phyloP scores from a whole-genome alignment of 1,140 invertebrate genomes.

The Scylla paramamosain region DNA sequence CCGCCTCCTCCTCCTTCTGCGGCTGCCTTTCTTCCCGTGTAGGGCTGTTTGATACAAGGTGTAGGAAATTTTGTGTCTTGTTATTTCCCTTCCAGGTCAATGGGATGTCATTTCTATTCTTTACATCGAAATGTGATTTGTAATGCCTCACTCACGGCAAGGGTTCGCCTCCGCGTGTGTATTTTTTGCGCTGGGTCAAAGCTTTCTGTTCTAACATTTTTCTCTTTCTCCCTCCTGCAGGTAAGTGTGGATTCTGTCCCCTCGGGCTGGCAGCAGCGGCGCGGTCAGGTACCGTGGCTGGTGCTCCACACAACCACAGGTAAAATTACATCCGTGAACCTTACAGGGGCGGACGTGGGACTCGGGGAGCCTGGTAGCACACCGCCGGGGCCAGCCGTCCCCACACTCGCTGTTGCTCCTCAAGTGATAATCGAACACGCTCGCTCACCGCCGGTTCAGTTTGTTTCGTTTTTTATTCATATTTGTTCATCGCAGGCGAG shows the following conservation, averaged over 20 bases:
- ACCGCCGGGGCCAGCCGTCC: neutral
- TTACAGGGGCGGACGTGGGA: neutral
- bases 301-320: neutral
- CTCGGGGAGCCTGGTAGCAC: neutral
- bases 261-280: neutral
- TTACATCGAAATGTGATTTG: too few species aligned
- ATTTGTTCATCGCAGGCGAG: neutral
- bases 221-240: neutral
- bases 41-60: too few species aligned
- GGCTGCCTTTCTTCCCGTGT: too few species aligned
- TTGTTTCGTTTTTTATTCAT: slow-evolving; percentile 4
- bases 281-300: slow-evolving; percentile 3
- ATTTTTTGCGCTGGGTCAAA: too few species aligned
- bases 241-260: slow-evolving; percentile 1
- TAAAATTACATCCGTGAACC: slow-evolving; percentile 23
- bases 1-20: neutral
- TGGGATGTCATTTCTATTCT: too few species aligned
- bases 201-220: neutral
- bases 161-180: too few species aligned
- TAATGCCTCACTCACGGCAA: too few species aligned
- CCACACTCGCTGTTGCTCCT: neutral
- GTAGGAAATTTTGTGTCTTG: too few species aligned
- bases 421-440: slow-evolving; percentile 21
- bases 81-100: too few species aligned
- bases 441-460: neutral